Conservation (phyloP, 2,888 invertebrate species). For the Drosophila histrio region DNA sequence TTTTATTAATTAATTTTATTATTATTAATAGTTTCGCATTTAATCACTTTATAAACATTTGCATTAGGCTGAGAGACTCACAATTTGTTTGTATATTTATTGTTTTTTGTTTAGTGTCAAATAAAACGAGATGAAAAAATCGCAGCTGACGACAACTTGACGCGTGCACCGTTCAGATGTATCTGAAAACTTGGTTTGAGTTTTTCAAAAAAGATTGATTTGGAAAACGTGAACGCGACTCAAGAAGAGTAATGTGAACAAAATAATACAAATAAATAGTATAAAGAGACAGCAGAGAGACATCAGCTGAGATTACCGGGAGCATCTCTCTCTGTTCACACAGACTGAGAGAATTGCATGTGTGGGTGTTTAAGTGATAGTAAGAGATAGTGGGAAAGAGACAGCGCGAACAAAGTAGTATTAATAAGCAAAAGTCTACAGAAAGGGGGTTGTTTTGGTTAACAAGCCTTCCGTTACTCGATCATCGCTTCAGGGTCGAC, state of each 20-base stretch:
- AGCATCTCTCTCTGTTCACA: background rate
- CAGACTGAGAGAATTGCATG: background rate
- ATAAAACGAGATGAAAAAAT: background rate
- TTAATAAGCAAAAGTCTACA: background rate
- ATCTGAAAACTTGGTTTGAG: constrained; percentile 74
- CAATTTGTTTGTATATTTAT: background rate
- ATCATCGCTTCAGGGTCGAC: constrained; percentile 19
- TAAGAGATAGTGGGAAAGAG: background rate
- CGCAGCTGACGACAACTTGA: constrained; percentile 58
- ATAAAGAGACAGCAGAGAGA: background rate
- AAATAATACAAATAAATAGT: background rate
- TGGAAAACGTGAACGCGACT: constrained; percentile 56
- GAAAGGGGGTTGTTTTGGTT: background rate
- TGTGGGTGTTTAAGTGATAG: background rate
- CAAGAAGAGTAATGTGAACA: constrained; percentile 16
- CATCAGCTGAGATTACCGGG: constrained; percentile 22
- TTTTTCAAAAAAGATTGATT: constrained; percentile 70
- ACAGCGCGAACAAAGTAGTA: constrained; percentile 13
- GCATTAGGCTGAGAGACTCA: constrained; percentile 12
- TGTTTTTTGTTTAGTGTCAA: background rate
- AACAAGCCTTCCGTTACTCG: constrained; percentile 39
- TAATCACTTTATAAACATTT: background rate
- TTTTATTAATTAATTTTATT: background rate
- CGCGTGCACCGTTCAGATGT: constrained; percentile 72
- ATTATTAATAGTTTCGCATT: too few species aligned